Evolutionary conservation across 2,113 vertebrate species (phyloP).

Genomic region (Tenrec ecaudatus): DNA sequence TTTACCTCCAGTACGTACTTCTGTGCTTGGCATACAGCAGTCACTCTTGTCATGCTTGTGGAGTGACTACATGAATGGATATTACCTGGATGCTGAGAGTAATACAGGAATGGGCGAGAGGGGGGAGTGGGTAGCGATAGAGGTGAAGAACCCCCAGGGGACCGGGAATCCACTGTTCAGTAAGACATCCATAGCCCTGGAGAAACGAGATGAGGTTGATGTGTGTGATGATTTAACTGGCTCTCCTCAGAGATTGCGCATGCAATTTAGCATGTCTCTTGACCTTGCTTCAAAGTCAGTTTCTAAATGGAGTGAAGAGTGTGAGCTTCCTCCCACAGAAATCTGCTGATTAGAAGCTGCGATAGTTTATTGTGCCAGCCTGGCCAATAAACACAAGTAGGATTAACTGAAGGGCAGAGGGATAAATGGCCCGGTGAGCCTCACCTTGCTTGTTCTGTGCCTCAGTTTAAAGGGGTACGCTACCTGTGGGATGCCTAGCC

Average conservation of each 20-base stretch:
- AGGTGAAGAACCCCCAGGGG: not conserved
- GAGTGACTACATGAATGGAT: not conserved
- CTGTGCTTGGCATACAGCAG: not conserved
- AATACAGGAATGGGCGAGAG: not conserved
- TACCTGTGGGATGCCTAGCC: too few species aligned
- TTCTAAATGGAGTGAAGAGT: slow-evolving; percentile 50
- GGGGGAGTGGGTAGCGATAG: not conserved
- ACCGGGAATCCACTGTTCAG: slow-evolving; percentile 37
- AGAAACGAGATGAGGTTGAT: not conserved
- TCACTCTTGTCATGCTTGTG: not conserved
- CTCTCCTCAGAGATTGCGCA: slow-evolving; percentile 31
- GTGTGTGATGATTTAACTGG: slow-evolving; percentile 40
- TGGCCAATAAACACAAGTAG: too few species aligned
- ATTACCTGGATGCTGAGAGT: slow-evolving; percentile 34
- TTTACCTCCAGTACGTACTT: not conserved
- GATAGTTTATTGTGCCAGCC: too few species aligned
- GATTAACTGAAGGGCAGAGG: too few species aligned
- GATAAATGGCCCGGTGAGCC: too few species aligned
- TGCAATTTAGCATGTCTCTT: slow-evolving; percentile 53
- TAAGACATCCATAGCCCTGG: slow-evolving; percentile 24
- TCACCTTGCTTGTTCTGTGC: too few species aligned
- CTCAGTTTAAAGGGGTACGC: too few species aligned
- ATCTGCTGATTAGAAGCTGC: slow-evolving; percentile 68
- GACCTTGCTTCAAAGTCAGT: slow-evolving; percentile 78
- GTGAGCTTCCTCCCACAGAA: slow-evolving; percentile 27